phyloP scores from a whole-genome alignment of 2,797 vertebrate genomes.

The Danio kyathit region DNA sequence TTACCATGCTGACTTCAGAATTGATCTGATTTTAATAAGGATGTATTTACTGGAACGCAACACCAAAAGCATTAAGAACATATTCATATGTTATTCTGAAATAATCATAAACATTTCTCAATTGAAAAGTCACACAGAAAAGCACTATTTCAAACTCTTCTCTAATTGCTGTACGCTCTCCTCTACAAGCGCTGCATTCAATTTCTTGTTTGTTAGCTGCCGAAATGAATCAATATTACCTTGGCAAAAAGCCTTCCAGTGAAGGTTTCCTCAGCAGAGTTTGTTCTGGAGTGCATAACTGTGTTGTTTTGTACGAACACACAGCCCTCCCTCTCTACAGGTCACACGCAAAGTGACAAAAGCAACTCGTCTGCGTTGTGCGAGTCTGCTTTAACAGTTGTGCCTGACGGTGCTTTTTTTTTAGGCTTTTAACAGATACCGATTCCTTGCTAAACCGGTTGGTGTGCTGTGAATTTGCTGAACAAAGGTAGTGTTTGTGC shows the following conservation, averaged over 20 bases:
- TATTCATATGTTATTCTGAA: not conserved
- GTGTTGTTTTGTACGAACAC: constrained; percentile 44
- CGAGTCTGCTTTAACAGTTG: constrained; percentile 57
- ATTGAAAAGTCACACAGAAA: not conserved
- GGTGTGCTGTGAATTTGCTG: constrained; percentile 32
- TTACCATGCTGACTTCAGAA: not conserved
- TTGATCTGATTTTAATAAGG: not conserved
- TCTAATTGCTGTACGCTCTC: constrained; percentile 8
- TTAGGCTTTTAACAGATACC: constrained; percentile 47
- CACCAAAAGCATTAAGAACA: not conserved
- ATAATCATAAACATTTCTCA: not conserved
- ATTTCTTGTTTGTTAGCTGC: constrained; percentile 31
- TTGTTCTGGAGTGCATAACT: constrained; percentile 30
- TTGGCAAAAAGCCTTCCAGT: constrained; percentile 21
- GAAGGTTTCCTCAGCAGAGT: constrained; percentile 54
- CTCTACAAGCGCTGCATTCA: constrained; percentile 1
- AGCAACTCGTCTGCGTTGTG: constrained; percentile 63
- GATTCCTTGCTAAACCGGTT: constrained; percentile 59
- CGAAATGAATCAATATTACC: constrained; percentile 38
- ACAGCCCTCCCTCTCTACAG: constrained; percentile 19
- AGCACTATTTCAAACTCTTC: not conserved
- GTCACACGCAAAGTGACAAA: constrained; percentile 55
- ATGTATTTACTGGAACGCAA: not conserved
- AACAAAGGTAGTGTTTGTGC: constrained; percentile 48
- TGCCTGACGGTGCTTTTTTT: constrained; percentile 60